A percentile compares a stretch with the other conserved stretches of the same genome.
Evolutionary conservation across 2,888 invertebrate genomes (phyloP).

Genomic region (Archaeoteleia sp.): DNA sequence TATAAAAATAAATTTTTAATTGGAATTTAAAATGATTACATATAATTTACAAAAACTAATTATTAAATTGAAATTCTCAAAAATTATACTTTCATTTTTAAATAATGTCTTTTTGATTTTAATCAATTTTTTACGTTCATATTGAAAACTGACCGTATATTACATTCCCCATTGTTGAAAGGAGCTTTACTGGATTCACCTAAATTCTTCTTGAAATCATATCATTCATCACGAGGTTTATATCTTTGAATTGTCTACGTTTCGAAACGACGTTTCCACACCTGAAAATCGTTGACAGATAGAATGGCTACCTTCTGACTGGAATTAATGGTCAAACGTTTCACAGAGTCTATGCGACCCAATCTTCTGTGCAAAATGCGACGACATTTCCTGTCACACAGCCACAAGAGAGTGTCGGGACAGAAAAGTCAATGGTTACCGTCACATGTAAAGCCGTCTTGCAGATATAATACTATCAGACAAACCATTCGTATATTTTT

Average conservation of each 20-base stretch:
- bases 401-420: slow-evolving; percentile 10
- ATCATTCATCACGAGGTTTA: slow-evolving; percentile 35
- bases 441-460: slow-evolving; percentile 44
- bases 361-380: slow-evolving; percentile 30
- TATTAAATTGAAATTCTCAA: too few species aligned
- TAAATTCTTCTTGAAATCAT: slow-evolving; percentile 25
- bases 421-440: slow-evolving; percentile 20
- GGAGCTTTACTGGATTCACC: slow-evolving; percentile 22
- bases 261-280: slow-evolving; percentile 9
- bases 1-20: too few species aligned
- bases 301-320: slow-evolving; percentile 56
- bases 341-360: slow-evolving; percentile 21
- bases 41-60: too few species aligned
- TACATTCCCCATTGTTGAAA: slow-evolving; percentile 4
- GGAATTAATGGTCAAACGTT: slow-evolving; percentile 56
- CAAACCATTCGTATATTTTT: slow-evolving; percentile 42
- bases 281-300: slow-evolving; percentile 55
- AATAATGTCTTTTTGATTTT: too few species aligned
- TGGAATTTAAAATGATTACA: background rate
- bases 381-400: slow-evolving; percentile 18
- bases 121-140: slow-evolving; percentile 15
- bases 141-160: slow-evolving; percentile 8
- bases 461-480: slow-evolving; percentile 45
- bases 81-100: too few species aligned
- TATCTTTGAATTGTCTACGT: slow-evolving; percentile 24